Base-by-base conservation (phyloP, 2,113 vertebrate species). In the Danio rerio region DNA sequence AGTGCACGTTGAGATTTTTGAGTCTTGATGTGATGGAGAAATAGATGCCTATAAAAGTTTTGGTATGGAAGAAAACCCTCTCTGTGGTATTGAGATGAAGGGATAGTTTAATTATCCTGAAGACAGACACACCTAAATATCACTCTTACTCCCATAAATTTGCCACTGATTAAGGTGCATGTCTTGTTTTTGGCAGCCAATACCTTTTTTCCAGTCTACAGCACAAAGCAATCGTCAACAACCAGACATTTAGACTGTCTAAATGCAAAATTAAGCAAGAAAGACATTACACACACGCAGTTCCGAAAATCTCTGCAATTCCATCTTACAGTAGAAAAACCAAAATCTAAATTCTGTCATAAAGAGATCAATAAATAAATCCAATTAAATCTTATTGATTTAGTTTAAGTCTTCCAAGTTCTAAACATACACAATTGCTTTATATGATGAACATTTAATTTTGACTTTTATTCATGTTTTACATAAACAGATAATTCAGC, bases 231-330 rank as follows among this genome's bases (percentile, higher is more conserved):
- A 53, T 42, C 70, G 43, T 69, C 45, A 52, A 69, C 58, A 68
- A 55, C 40, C 11, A 66, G 50, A 18, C 62, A 45, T 20, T 72
- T 31, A 43, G 31, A 53, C 12, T 81, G 58, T 31, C 12, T 75
- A 52, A 82, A 82, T 18, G 84, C 52, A 43, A 66, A 81, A 69
- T 70, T 65, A 42, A 21, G 43, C 45, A 63, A 43, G 78, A 42
- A 42, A 82, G 45, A 68, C 52, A 7, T 58, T 69, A 43, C 8
- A 65, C 42, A 53, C 59, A 58, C n/a, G n/a, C 68, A 43, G 16
- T 47, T 61, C 53, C 31, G 61, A 63, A n/a, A n/a, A 18, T n/a
- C 53, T 10, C 50, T 61, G 10, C 78, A 45, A 31, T 61, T 66
- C 16, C 52, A 47, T 56, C 68, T 20, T 15, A 16, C 63, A 45